Evolutionary conservation across 2,113 vertebrate species (phyloP), one percentile per base, ranked within the genome.

Genomic region (Polypterus bichir): DNA sequence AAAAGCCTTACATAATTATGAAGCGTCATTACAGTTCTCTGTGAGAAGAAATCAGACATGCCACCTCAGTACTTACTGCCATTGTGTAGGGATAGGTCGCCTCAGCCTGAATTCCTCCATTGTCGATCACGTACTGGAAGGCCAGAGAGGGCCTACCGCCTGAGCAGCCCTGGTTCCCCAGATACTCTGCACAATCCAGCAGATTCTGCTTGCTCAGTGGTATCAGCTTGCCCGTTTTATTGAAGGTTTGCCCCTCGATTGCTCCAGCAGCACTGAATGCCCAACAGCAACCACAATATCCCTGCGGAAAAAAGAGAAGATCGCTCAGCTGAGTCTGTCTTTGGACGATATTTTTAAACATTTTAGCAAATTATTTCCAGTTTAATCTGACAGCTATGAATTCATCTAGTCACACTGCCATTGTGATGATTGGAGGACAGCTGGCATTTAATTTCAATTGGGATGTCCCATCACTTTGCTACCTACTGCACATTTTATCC

Each of bases 51-150:
- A 27, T 27, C 27, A 27, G 27, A 27, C 27, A 27, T 27, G 27
- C 27, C 27, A 27, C 27, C 27, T 27, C 27, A 27, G 27, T 27
- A 27, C 48, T 60, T 49, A 69, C 68, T 11, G 9, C 1, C 52
- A 55, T 64, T 44, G 45, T 59, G 9, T 70, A 70, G 7, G 68
- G 68, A 52, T 70, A 70, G n/a, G 46, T 61, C 7, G 4, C 44
- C 58, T 70, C 68, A 45, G 58, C 27, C 48, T 70, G 65, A 56
- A 70, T 67, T 10, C 68, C 68, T 53, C 54, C 59, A 46, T 60
- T 66, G 9, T 11, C 3, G 45, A 49, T 54, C n/a, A 70, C 57
- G n/a, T 67, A 70, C 5, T 58, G 44, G 54, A 62, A 67, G 9
- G 67, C 64, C n/a, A 9, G 3, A 11, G 48, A 8, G 48, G 62